Evolutionary conservation across 2,888 invertebrate species (phyloP), one percentile per base, ranked within the genome.

Genomic region (Abscondita cerata): DNA sequence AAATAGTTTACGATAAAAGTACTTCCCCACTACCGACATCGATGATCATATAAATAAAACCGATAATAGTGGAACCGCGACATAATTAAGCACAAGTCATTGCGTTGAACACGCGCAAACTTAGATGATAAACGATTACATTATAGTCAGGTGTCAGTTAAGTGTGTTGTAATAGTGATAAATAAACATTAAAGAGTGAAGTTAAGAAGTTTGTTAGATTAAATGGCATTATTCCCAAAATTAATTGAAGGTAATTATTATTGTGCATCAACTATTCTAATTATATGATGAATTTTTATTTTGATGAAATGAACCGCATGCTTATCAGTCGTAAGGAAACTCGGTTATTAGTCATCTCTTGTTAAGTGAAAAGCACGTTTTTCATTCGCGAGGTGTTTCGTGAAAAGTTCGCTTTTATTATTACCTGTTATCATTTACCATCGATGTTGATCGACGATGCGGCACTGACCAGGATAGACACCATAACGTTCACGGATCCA

Each of bases 401-500:
- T 25, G 41, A 48, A 62, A 53, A 44, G 53, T 36, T 13, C 51
- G 16, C 51, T 33, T 31, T 33, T 36, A 16, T 31, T 51, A 33
- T 36, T 51, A 31, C 33, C 51, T 51, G 51, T 51, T 64, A 64
- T 64, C 59, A 59, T 40, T 55, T 59, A 52, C 56, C 56, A 64
- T 64, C 63, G 55, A 64, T 52, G 59, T 52, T 64, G 59, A 64
- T 64, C 63, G 52, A 59, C 63, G 59, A 56, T 64, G 65, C 58
- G 54, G 62, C 59, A 62, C 62, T 62, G 56, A 64, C 54, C 62
- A 52, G 62, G 62, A 65, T 60, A 62, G 65, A 64, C 61, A 64
- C 64, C 66, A 64, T 64, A 66, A 66, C 62, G 62, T 62, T 65
- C 57, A 65, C 69, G 71, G 69, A 73, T 67, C 68, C 67, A 64